These are phyloP conservation scores for Gasteruption jaculator DNA, from an alignment of 2,888 invertebrate species.

Conservation along the genomic window DNA sequence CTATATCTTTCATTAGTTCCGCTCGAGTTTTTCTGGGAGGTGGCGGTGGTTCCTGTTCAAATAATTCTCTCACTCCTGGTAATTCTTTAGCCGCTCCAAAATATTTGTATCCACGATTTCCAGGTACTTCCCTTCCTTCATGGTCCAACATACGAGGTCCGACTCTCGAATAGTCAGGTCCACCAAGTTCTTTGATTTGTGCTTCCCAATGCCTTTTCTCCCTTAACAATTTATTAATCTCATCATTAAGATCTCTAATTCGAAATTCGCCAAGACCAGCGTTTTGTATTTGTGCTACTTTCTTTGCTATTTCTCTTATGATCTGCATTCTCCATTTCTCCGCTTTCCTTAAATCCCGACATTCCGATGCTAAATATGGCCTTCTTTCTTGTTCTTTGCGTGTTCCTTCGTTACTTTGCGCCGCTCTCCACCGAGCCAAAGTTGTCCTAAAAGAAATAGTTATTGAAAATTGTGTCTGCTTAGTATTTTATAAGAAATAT, in stretches of 20 bases:
- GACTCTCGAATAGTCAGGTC: slow-evolving; percentile 87
- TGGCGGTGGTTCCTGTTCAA: slow-evolving; percentile 92
- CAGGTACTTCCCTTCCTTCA: slow-evolving; percentile 91
- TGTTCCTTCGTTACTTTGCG: slow-evolving; percentile 87
- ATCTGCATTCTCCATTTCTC: slow-evolving; percentile 97
- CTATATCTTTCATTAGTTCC: slow-evolving; percentile 96
- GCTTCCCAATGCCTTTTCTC: slow-evolving; percentile 98
- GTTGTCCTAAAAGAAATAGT: slow-evolving; percentile 73
- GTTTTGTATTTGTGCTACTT: slow-evolving; percentile 99
- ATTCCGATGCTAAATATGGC: slow-evolving; percentile 93
- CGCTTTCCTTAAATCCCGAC: slow-evolving; percentile 84
- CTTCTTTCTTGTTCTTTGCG: slow-evolving; percentile 75
- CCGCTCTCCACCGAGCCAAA: slow-evolving; percentile 95
- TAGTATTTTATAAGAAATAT: slow-evolving; percentile 1
- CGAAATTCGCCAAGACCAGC: slow-evolving; percentile 99
- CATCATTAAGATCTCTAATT: slow-evolving; percentile 96
- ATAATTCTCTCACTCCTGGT: slow-evolving; percentile 94
- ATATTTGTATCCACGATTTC: slow-evolving; percentile 97
- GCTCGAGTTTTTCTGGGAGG: slow-evolving; percentile 88
- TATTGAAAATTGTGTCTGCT: slow-evolving; percentile 21
- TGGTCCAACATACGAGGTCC: slow-evolving; percentile 92
- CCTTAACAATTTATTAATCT: slow-evolving; percentile 94
- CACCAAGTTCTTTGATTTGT: slow-evolving; percentile 91
- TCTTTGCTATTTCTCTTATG: slow-evolving; percentile 94
- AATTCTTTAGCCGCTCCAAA: slow-evolving; percentile 98